Evolutionary conservation across 2,797 vertebrate genomes (phyloP).

Genomic region (Chelon labrosus): DNA sequence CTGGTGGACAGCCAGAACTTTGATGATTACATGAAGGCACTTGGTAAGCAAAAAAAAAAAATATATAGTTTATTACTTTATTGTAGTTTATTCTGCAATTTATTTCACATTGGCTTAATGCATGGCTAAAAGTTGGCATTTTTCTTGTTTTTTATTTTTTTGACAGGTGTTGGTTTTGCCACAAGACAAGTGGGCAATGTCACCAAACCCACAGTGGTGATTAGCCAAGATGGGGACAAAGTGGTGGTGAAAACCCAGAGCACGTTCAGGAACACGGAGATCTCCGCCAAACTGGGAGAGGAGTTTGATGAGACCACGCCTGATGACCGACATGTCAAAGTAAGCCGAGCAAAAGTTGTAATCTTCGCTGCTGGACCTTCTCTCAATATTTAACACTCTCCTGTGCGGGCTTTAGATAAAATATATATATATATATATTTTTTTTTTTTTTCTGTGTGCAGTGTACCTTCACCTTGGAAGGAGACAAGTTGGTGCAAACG

Average conservation of each 20-base stretch:
- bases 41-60: slow-evolving; percentile 84
- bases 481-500: slow-evolving; percentile 91
- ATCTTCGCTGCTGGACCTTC: neutral
- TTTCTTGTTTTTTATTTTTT: neutral
- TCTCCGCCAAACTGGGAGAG: slow-evolving; percentile 92
- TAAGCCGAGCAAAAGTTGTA: slow-evolving; percentile 60
- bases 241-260: slow-evolving; percentile 92
- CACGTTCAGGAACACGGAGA: slow-evolving; percentile 96
- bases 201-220: slow-evolving; percentile 94
- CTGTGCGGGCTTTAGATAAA: neutral
- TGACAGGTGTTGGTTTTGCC: slow-evolving; percentile 92
- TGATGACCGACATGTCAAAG: slow-evolving; percentile 95
- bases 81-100: neutral
- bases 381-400: neutral
- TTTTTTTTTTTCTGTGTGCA: slow-evolving; percentile 66
- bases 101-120: neutral
- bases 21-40: slow-evolving; percentile 96
- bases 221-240: slow-evolving; percentile 92
- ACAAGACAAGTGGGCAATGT: slow-evolving; percentile 96
- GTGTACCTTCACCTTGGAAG: slow-evolving; percentile 92
- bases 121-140: neutral
- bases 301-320: slow-evolving; percentile 96
- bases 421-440: too few relatives aligned
- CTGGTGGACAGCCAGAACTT: slow-evolving; percentile 96
- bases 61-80: neutral